Base-by-base conservation (phyloP, 2,888 invertebrate genomes). In the Julus scanicus region DNA sequence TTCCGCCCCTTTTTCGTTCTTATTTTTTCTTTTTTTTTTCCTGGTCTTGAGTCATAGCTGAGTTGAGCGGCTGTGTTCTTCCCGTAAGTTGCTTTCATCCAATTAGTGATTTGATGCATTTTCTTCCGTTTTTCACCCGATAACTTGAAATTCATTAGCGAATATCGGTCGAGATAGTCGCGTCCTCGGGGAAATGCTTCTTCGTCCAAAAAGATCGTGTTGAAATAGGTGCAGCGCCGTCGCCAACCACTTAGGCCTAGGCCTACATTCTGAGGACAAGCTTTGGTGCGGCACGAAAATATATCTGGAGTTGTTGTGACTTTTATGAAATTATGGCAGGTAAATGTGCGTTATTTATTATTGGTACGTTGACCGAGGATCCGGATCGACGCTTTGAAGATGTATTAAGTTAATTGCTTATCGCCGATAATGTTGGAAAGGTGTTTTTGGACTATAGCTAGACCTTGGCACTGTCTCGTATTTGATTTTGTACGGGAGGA, bases 241-340 rank as follows among this genome's bases (percentile, higher is more conserved):
- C 63, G 63, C 63, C 63, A 63, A 63, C 63, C 63, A 63, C 63
- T 63, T 63, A 63, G 63, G 63, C 63, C 63, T 63, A 63, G 63
- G 63, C 63, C 63, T 63, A 63, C 9, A 71, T 29, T 71, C 29
- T 71, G 29, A 71, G 29, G 71, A 71, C 71, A 8, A 71, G 29
- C 71, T 20, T 63, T n/a, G 71, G 71, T 71, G 71, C 71, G 71
- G 71, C 71, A 8, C 71, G 71, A 29, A 71, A 20, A 29, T 29
- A 20, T 29, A 71, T 20, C 71, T 71, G 71, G 71, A 71, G 29
- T 71, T 71, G 9, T 71, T 9, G 29, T 8, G 20, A 71, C 29
- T 71, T 71, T 71, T 71, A 71, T 71, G 20, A 71, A 71, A 71
- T 71, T 20, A 71, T 71, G 71, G 71, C 71, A 71, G 71, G 71